Base-by-base conservation (phyloP, 2,113 vertebrate species). In the Chloroceryle aenea region DNA sequence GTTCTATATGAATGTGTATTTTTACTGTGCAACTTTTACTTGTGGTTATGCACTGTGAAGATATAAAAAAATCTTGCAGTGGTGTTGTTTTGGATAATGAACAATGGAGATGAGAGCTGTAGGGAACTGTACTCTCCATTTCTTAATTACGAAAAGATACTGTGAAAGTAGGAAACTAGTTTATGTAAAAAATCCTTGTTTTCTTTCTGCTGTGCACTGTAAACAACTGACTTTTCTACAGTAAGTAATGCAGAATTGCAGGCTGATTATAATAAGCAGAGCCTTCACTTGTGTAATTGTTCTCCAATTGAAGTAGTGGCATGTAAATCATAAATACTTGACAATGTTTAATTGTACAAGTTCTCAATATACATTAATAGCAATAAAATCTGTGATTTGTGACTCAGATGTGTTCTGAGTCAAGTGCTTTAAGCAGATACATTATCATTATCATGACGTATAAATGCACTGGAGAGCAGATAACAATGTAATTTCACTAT, bases 371-470 rank as follows among this genome's bases (percentile, higher is more conserved):
- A 90, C 86, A 45, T 91, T 95, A 91, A 94, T 90, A 94, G 92
- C 85, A 93, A 89, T 95, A 91, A 96, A 96, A 95, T 93, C 83
- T 87, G 55, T 93, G 93, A 89, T 96, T 96, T 97, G 95, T 95
- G 95, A 85, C 97, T 97, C 92, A 34, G 71, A 75, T 94, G 73
- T 95, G 86, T 94, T 96, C 93, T 58, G 91, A 96, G 94, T 94
- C 96, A 96, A 97, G 97, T 95, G 96, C 92, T 98, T 96, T 96
- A 95, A 96, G 85, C 92, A 92, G 96, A 96, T 96, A 86, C 92
- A 93, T 97, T 97, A 95, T 92, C 81, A 68, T 96, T 97, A 94
- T 91, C 76, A 3, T 97, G 91, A 96, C 74, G 63, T 94, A 92
- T 69, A 95, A 97, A 96, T 95, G 96, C 93, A 96, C 92, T 95